Evolutionary conservation across 2,113 vertebrate genomes (phyloP), one percentile per base, ranked within the genome.

Genomic region (Sprattus sprattus): DNA sequence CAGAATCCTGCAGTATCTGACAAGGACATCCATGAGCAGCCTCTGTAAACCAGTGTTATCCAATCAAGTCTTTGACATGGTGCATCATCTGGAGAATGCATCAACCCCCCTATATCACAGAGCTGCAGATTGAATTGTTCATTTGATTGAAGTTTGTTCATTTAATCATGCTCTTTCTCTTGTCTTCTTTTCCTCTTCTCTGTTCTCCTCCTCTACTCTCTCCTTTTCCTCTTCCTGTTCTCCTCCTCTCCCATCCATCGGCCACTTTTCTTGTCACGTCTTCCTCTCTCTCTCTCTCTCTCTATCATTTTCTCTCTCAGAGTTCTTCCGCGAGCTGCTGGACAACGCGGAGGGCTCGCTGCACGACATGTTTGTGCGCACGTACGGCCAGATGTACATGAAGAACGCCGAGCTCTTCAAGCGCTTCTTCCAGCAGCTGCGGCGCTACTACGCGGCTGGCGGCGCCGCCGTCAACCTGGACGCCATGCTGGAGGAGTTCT

Each of bases 341-440:
- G 95, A 96, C 90, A 99, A 99, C 0, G 96, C 98, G 0, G 97
- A 99, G 92, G 92, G 92, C 81, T 99, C 98, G 0, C 94, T 99
- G 87, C 95, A 99, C 20, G 95, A 94, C 93, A 99, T 99, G 98
- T 99, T 99, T 1, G 95, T 97, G 91, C 95, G 96, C 89, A 99
- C 98, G 0, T 99, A 99, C 0, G 98, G 98, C 81, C 95, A 95
- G 81, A 95, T 99, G 93, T 99, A 99, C 92, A 95, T 97, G 94
- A 96, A 98, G 93, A 99, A 99, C 90, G 95, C 97, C 0, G 96
- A 98, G 86, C 96, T 99, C n/a, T 99, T 99, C 93, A 96, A 97
- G 93, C 94, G 97, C 88, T 97, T 99, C 92, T 99, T 99, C 4
- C 89, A 90, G 50, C 92, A 96, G 75, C 93, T 99, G 92, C 96